Base-by-base conservation (phyloP, 92 coral and sea anemone genomes). In the Plumapathes pennacea region DNA sequence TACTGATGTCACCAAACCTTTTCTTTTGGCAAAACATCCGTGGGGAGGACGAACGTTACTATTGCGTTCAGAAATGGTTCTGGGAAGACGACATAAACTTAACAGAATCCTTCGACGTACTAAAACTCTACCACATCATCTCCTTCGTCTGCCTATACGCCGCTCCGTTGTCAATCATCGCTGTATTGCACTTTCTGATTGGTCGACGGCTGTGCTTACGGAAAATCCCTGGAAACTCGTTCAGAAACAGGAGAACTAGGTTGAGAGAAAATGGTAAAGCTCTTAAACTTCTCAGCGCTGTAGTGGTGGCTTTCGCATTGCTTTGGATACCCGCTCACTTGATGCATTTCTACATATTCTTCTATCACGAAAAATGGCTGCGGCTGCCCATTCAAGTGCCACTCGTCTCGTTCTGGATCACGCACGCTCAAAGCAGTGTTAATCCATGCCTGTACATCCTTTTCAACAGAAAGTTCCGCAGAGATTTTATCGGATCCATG, bases 281-380 rank as follows among this genome's bases (percentile, higher is more conserved):
- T 0, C 51, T 73, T 6, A 65, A 64, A 32, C 37, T 73, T 55
- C 5, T 73, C 38, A 39, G 52, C 19, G 44, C 63, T n/a, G 63
- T 73, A 9, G 49, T 65, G 11, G 46, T 62, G 11, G 51, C 46
- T 19, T 73, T 73, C 23, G 80, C 80, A 2, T 10, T 73, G 32
- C 63, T 71, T 32, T 73, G 80, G 80, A 53, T 67, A 21, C 80
- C 80, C 15, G 41, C 33, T 8, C 67, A 73, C 14, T 6, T 51
- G 32, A 63, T 38, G 57, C 80, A 73, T 44, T 73, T 29, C 32
- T 44, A 29, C 24, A 64, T 50, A 47, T 64, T 25, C 4, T 34
- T 34, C n/a, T 30, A 21, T 3, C 69, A 32, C 40, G 60, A 54
- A 0, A 54, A 50, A 15, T 31, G 25, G 25, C 2, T 5, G 4